Evolutionary conservation across 2,888 invertebrate genomes (phyloP).

Genomic region (Campoplex capitator): DNA sequence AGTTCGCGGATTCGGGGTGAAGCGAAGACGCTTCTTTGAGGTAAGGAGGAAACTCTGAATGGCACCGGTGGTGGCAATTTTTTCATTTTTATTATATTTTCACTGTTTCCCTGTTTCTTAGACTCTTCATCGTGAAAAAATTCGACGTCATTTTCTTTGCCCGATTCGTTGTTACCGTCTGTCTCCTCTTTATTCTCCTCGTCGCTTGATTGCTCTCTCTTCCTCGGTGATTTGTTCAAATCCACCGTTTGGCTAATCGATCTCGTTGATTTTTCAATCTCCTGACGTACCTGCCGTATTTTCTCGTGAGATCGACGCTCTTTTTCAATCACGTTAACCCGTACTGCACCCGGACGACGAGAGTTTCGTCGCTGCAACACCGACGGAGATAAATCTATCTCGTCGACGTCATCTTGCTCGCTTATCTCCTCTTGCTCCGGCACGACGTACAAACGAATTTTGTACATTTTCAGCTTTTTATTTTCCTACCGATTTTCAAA

Average conservation of each 20-base stretch:
- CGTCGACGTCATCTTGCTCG: slow-evolving; percentile 71
- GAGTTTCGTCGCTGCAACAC: slow-evolving; percentile 75
- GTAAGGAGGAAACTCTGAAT: slow-evolving; percentile 64
- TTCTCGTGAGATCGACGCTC: slow-evolving; percentile 69
- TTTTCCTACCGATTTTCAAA: not conserved
- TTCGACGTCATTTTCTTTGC: slow-evolving; percentile 54
- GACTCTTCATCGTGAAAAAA: slow-evolving; percentile 16
- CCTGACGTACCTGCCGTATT: slow-evolving; percentile 69
- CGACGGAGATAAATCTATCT: slow-evolving; percentile 69
- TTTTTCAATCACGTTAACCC: slow-evolving; percentile 72
- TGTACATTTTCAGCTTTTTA: slow-evolving; percentile 72
- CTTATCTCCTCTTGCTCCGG: slow-evolving; percentile 75
- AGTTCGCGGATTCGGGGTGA: slow-evolving; percentile 73
- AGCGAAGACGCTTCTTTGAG: slow-evolving; percentile 71
- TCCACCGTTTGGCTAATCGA: slow-evolving; percentile 40
- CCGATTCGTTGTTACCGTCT: slow-evolving; percentile 41
- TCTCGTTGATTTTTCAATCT: slow-evolving; percentile 58
- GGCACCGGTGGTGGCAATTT: slow-evolving; percentile 61
- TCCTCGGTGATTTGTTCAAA: slow-evolving; percentile 60
- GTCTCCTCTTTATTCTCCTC: slow-evolving; percentile 44
- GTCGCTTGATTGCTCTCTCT: slow-evolving; percentile 53
- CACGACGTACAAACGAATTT: slow-evolving; percentile 77
- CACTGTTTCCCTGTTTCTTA: not conserved
- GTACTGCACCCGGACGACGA: slow-evolving; percentile 73
- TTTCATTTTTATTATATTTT: slow-evolving; percentile 1